Percentiles rank a stretch among this genome's conserved stretches.
phyloP scores from a whole-genome alignment of 1,140 invertebrate species.

The Drosophila baimaii region DNA sequence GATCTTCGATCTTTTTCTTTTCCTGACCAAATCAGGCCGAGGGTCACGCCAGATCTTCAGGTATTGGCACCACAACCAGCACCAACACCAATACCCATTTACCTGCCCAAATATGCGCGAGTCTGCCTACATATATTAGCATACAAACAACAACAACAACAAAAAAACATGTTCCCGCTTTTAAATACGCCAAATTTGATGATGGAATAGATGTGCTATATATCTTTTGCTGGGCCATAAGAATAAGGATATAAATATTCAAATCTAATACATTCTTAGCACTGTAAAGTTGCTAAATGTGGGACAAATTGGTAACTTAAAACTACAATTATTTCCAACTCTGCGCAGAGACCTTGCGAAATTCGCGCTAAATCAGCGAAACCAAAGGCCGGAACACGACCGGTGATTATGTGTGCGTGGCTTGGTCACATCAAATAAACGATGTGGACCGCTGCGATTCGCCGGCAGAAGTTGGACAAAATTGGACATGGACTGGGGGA shows the following conservation, averaged over 20 bases:
- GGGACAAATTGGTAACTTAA: background rate
- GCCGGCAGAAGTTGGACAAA: slow-evolving; percentile 27
- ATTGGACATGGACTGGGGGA: background rate
- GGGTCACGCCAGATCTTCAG: slow-evolving; percentile 14
- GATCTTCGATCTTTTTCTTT: slow-evolving; percentile 9
- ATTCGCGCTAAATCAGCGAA: background rate
- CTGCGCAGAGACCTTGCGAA: background rate
- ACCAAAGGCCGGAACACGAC: slow-evolving; percentile 6
- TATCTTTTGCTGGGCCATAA: too few species aligned
- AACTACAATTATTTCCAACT: background rate
- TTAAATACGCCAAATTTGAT: background rate
- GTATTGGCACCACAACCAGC: background rate
- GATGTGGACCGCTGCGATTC: slow-evolving; percentile 36
- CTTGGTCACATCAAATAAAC: slow-evolving; percentile 21
- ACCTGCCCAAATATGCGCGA: background rate
- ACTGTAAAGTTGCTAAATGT: background rate
- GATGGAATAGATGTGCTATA: background rate
- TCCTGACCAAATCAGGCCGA: slow-evolving; percentile 6
- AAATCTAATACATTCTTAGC: background rate
- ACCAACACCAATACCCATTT: slow-evolving; percentile 7
- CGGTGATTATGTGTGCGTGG: slow-evolving; percentile 40
- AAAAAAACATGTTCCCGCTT: slow-evolving; percentile 1
- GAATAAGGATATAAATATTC: background rate
- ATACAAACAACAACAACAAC: too few species aligned
- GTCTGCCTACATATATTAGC: slow-evolving; percentile 3